Evolutionary conservation across 2,888 invertebrate genomes (phyloP), one percentile per base, ranked within the genome.

Genomic region (Amiota mariae): DNA sequence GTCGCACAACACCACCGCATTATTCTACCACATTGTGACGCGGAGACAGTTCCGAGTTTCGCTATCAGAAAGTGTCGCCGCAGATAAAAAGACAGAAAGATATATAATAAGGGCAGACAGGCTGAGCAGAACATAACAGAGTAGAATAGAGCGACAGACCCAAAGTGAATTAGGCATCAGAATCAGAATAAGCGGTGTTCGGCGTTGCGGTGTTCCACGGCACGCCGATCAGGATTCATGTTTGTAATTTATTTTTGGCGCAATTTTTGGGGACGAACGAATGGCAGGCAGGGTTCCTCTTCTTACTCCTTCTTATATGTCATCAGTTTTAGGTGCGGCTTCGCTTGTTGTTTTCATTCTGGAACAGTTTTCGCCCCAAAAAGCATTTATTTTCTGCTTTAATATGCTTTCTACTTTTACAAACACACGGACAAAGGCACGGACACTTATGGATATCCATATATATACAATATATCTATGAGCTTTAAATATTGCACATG

Each of bases 241-340:
- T 66, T 13, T 18, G 80, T 78, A 79, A 81, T 81, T 81, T 81
- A 81, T 81, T 81, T 81, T 81, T 80, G 81, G 80, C 79, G 75
- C 81, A 81, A 78, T 80, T 81, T 81, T 80, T 51, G 72, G 70
- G 67, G 74, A 56, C 9, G 54, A 59, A 36, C 2, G 36, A 36
- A 36, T 6, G 6, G 6, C 36, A 36, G 6, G 6, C 36, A 36
- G 36, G 8, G 36, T 36, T 36, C 36, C 36, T 36, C 36, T 36
- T 36, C 8, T 36, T 36, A 6, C 36, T 36, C 36, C 36, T 36
- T 36, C 36, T 36, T 36, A 0, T 36, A 36, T 36, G 36, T 36
- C 36, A 4, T 6, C 36, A 36, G 8, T 36, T 36, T 36, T 36
- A 36, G 36, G 36, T 36, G 36, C 36, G 36, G 36, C 36, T 36